phyloP scores from a whole-genome alignment of 2,113 vertebrate species.

The Dicaeum eximium region DNA sequence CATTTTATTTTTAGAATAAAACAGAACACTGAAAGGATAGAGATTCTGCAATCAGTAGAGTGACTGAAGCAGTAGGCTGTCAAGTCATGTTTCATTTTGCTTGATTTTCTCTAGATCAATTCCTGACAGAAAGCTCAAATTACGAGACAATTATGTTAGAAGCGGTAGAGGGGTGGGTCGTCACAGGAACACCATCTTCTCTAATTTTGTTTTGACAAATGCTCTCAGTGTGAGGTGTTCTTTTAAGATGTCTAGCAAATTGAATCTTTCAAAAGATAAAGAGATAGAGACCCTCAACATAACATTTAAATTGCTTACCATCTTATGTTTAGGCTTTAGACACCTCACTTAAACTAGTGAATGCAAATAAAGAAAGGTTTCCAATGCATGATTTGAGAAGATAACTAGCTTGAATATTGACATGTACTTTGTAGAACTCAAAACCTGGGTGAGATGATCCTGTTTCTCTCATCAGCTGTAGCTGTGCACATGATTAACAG shows the following conservation, averaged over 20 bases:
- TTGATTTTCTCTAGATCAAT: background rate
- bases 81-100: background rate
- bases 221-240: background rate
- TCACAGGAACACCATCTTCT: background rate
- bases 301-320: background rate
- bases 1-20: background rate
- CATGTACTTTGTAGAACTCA: background rate
- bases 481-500: background rate
- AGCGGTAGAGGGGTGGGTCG: fast-evolving
- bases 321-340: background rate
- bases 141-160: background rate
- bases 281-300: background rate
- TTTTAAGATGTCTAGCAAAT: background rate
- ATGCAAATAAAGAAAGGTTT: background rate
- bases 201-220: background rate
- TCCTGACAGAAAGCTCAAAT: background rate
- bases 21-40: background rate
- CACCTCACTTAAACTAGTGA: background rate
- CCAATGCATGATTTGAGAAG: background rate
- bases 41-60: background rate
- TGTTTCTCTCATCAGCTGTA: background rate
- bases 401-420: background rate
- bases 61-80: background rate
- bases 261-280: background rate
- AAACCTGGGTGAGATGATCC: background rate